Evolutionary conservation across 2,888 invertebrate genomes (phyloP), one percentile per base, ranked within the genome.

Genomic region (Archaeoteleia sp.): DNA sequence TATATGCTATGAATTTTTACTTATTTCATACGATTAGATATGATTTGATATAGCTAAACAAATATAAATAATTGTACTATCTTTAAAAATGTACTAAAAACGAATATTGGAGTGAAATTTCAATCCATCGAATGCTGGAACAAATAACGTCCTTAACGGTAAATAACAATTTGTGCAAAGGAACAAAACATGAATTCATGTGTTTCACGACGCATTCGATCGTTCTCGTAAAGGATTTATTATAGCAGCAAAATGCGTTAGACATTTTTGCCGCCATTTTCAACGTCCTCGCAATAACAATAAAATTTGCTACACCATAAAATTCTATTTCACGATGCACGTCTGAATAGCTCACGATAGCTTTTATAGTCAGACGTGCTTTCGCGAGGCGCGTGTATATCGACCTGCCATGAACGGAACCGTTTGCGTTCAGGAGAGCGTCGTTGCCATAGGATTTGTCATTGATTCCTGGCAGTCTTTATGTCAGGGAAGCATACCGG

Each of bases 381-480:
- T 20, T 4, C 20, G 20, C 20, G 9, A 20, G 39, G 2, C 17
- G 12, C 29, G 30, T 29, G 46, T 2, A 14, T 63, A 74, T 77
- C 74, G 77, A 74, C 58, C 67, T 57, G 27, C 54, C 20, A 9
- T 43, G 49, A 55, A 71, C 71, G 72, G 58, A 72, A 20, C 25
- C 32, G 48, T 48, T 63, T 9, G 27, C 40, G 20, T 20, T 20
- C 20, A 20, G 20, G 46, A 57, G 40, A 67, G 37, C 23, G 30
- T 48, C 53, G 71, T 63, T 70, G 67, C 66, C 67, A 74, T 67
- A 69, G 72, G 71, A 76, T 76, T 81, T 80, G 79, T 79, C 81
- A 81, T 81, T 81, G 81, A 81, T 81, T 81, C 79, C 73, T 66
- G 73, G 77, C 72, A 74, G 76, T 67, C 70, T 45, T 49, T 45